Percentiles rank a stretch among this genome's conserved stretches.
Conservation (phyloP, 2,113 vertebrate genomes). For the Pica pica region DNA sequence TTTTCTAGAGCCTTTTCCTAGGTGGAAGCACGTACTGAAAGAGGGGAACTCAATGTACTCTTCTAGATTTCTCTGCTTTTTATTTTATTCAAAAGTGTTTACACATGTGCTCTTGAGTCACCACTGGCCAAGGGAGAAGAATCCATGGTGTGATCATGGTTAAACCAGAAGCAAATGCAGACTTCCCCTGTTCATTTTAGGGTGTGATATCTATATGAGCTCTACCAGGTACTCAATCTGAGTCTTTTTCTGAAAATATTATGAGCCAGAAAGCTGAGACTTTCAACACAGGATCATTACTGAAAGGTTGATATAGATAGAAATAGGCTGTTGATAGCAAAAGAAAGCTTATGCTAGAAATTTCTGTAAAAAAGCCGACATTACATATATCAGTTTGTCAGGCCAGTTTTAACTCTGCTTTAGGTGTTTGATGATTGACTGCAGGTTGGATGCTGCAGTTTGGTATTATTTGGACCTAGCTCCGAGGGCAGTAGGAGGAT, state of each 20-base stretch:
- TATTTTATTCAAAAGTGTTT: neutral
- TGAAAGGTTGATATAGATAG: neutral
- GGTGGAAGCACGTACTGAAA: neutral
- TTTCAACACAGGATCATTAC: neutral
- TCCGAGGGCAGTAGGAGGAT: neutral
- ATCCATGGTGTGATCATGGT: neutral
- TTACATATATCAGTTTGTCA: neutral
- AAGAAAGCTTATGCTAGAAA: neutral
- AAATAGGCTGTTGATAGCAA: neutral
- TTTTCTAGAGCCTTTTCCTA: neutral
- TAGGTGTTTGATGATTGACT: neutral
- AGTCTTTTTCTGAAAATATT: neutral
- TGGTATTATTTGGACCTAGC: neutral
- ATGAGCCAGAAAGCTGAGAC: neutral
- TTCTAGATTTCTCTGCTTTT: neutral
- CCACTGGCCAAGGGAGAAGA: neutral
- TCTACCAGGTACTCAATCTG: neutral
- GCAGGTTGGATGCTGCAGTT: neutral
- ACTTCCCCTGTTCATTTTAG: neutral
- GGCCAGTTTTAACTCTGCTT: neutral
- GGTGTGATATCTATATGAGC: neutral
- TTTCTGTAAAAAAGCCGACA: accelerated
- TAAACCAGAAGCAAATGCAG: neutral
- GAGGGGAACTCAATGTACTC: neutral
- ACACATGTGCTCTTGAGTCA: neutral